Evolutionary conservation across 2,797 vertebrate genomes (phyloP).

Genomic region (Hapalemur alaotrensis): DNA sequence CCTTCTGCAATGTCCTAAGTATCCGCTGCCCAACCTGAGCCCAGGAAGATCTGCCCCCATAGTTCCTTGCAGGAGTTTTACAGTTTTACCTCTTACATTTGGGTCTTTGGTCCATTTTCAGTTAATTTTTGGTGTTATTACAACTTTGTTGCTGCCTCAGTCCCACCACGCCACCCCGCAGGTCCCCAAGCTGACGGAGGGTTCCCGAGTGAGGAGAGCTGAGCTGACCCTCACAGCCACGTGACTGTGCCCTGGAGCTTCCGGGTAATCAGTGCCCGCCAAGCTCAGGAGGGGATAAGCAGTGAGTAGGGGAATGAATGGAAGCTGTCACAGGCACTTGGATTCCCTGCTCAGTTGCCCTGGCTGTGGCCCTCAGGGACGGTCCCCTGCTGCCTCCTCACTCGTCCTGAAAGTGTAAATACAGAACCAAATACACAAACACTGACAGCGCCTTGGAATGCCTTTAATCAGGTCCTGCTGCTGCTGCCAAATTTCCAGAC

Average conservation of each 20-base stretch:
- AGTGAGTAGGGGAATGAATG: conserved; percentile 5
- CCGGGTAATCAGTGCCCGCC: neutral
- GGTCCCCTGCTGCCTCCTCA: conserved; percentile 42
- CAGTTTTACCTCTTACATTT: neutral
- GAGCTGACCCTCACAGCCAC: neutral
- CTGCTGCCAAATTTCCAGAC: conserved; percentile 54
- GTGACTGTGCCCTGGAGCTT: neutral
- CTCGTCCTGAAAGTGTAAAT: conserved; percentile 55
- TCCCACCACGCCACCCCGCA: neutral
- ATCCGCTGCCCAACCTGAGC: neutral
- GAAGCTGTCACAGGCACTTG: neutral
- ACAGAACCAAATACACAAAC: conserved; percentile 67
- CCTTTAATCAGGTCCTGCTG: conserved; percentile 66
- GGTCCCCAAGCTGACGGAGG: neutral
- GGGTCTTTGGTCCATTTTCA: neutral
- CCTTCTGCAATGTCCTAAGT: neutral
- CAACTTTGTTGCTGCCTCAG: neutral
- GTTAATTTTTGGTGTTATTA: neutral
- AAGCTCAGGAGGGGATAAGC: neutral
- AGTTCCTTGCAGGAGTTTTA: neutral
- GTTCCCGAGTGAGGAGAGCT: neutral
- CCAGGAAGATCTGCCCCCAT: neutral
- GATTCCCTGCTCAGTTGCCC: neutral
- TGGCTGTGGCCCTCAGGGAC: neutral
- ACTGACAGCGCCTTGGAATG: conserved; percentile 40